Conservation (phyloP, 1,140 invertebrate genomes). For the Drosophila punjabiensis region DNA sequence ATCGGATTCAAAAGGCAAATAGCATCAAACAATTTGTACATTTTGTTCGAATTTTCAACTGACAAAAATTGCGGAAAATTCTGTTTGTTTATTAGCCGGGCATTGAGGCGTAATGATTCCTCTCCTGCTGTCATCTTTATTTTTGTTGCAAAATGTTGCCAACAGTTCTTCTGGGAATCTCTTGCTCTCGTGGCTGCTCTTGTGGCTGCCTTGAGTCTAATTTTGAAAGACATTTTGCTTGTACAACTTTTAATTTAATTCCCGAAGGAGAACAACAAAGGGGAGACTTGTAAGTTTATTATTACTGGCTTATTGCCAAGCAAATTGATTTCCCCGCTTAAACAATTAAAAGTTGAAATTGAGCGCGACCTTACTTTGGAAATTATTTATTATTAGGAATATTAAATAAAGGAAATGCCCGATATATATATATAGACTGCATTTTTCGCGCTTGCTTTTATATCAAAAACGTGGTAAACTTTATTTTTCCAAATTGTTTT, state of each 20-base stretch:
- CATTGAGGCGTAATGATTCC: conserved; percentile 43
- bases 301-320: neutral
- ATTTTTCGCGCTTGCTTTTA: no score
- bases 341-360: conserved; percentile 9
- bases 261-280: neutral
- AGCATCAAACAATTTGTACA: conserved; percentile 68
- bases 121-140: neutral
- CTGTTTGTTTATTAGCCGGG: conserved; percentile 59
- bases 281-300: conserved; percentile 12
- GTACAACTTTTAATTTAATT: conserved; percentile 44
- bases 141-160: neutral
- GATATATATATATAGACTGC: no score
- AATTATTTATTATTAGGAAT: neutral
- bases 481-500: no score
- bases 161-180: conserved; percentile 11
- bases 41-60: conserved; percentile 46
- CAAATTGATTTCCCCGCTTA: conserved; percentile 36
- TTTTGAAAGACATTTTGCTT: conserved; percentile 3
- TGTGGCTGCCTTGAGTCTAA: neutral
- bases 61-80: conserved; percentile 47
- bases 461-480: no score
- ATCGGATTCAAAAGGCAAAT: conserved; percentile 61
- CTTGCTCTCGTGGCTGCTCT: neutral
- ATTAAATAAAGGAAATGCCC: no score
- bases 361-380: neutral